These are phyloP conservation scores for Balaeniceps rex DNA, from an alignment of 2,113 vertebrate species.

Conservation along the genomic window DNA sequence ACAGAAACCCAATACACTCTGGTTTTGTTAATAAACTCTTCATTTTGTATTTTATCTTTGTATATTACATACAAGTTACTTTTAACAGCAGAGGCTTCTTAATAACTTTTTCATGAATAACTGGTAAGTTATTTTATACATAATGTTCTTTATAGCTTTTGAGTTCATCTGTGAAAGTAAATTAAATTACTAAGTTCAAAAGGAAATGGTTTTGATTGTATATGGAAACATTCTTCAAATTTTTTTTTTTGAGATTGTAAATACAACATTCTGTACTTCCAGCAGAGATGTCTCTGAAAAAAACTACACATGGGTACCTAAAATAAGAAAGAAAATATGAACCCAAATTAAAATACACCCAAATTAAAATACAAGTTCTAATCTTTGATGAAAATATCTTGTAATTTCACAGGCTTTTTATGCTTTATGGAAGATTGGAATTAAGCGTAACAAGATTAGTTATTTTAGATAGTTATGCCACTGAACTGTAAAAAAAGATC, in stretches of 20 bases:
- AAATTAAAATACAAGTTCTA: neutral
- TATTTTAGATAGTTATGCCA: neutral
- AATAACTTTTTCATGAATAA: neutral
- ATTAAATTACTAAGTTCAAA: neutral
- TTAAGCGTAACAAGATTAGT: neutral
- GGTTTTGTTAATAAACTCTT: neutral
- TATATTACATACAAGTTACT: neutral
- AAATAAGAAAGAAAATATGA: neutral
- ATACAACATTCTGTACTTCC: neutral
- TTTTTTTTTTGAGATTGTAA: neutral
- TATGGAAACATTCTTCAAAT: neutral
- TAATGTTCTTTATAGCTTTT: neutral
- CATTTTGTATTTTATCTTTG: neutral
- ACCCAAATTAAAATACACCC: neutral
- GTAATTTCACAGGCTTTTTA: neutral
- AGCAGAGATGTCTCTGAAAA: neutral
- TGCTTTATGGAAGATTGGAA: neutral
- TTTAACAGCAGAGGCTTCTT: neutral
- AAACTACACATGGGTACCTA: neutral
- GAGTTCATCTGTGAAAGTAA: neutral
- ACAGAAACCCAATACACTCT: neutral
- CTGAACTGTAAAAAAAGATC: neutral
- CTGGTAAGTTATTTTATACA: neutral
- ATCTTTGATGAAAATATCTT: neutral
- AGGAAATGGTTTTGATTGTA: neutral